Base-by-base conservation (phyloP, 2,888 invertebrate species). In the Epiblema foenella region DNA sequence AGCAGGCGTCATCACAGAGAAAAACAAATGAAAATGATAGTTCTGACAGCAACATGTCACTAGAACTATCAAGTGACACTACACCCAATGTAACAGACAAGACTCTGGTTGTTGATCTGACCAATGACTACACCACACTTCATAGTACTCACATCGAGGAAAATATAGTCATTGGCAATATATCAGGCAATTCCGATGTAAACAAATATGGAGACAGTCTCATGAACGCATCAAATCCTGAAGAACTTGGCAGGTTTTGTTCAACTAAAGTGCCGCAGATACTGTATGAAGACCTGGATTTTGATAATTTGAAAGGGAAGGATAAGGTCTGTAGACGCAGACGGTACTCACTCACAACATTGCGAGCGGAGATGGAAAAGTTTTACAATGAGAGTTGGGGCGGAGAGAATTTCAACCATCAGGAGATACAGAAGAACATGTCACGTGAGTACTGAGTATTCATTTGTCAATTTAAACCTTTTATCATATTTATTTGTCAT, bases 371-470 rank as follows among this genome's bases (percentile, higher is more conserved):
- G 78, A 94, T 96, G 95, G 93, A 94, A 72, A 93, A 93, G 72
- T 96, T 95, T 86, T 96, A 96, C 80, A 94, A 95, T 81, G 93
- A 95, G 74, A 95, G 95, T 76, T 95, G 95, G 94, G 94, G 95
- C 0, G 95, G 95, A 63, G 95, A 95, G 84, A 88, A 95, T 74
- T 95, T 95, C 76, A 94, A 94, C 77, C 86, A 96, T 49, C 82
- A 88, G 2, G 92, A 94, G 75, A 88, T 95, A 69, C 94, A 94
- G 77, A 94, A 91, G 74, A 86, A 90, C 77, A 96, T 96, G 96
- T 94, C 95, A 75, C 92, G 96, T 96, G 90, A 93, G 94, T 89
- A 54, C 20, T 96, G 90, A 93, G 94, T 89, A 54, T 24, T 60
- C 49, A 18, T 20, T 49, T 37, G 15, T 51, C 37, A 1, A 10